Conservation (phyloP, 2,888 invertebrate genomes). For the Macrophya alboannulata region DNA sequence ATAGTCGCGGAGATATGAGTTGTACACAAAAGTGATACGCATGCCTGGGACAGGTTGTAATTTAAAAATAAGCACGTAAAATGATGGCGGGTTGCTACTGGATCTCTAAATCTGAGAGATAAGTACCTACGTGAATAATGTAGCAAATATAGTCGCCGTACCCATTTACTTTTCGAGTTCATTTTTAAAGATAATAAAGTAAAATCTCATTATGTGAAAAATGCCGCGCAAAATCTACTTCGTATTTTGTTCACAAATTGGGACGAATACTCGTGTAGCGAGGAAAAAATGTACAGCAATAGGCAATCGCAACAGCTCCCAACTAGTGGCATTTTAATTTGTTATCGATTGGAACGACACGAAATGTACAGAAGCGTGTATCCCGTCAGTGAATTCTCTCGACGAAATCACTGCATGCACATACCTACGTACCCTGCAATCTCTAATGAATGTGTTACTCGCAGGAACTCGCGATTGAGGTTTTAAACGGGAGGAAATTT, state of each 20-base stretch:
- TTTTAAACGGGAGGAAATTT: constrained; percentile 46
- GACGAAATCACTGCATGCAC: neutral
- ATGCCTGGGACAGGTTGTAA: neutral
- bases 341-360: constrained; percentile 47
- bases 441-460: constrained; percentile 27
- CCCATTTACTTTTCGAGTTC: constrained; percentile 10
- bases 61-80: neutral
- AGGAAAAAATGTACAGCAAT: neutral
- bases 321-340: constrained; percentile 55
- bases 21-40: neutral
- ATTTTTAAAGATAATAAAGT: constrained; percentile 12
- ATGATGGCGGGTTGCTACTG: neutral
- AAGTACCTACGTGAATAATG: constrained; percentile 33
- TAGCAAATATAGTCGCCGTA: neutral
- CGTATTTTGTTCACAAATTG: constrained; percentile 24
- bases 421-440: neutral
- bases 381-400: neutral
- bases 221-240: constrained; percentile 19
- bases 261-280: neutral
- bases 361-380: constrained; percentile 53
- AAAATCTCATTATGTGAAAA: constrained; percentile 11
- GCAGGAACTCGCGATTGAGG: constrained; percentile 39
- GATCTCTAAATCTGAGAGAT: neutral
- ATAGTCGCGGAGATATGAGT: no score
- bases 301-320: neutral